These are phyloP conservation scores for Enteromius fasciolatus DNA, from an alignment of 2,797 vertebrate genomes.

Conservation along the genomic window DNA sequence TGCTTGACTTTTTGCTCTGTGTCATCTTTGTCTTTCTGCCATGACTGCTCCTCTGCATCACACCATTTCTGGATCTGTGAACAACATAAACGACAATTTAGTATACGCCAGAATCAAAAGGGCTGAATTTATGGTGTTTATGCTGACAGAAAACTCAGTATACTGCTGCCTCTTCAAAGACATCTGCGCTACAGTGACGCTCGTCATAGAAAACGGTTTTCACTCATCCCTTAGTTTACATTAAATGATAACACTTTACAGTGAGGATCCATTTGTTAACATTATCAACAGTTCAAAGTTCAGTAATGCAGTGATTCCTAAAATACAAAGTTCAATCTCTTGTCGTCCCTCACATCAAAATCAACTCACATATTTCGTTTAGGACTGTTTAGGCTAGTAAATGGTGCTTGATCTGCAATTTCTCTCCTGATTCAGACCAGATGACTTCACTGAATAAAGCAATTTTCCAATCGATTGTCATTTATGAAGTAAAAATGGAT, in stretches of 20 bases:
- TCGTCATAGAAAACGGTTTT: not conserved
- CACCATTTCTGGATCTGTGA: conserved; percentile 86
- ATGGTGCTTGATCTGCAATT: not conserved
- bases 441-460: not conserved
- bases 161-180: not conserved
- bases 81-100: not conserved
- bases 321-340: not conserved
- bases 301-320: not conserved
- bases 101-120: not conserved
- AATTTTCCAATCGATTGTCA: not conserved
- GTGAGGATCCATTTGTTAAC: not conserved
- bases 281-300: not conserved
- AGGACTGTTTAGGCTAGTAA: not conserved
- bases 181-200: not conserved
- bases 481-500: not conserved
- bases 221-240: not conserved
- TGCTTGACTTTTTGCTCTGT: conserved; percentile 70
- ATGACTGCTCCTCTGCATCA: conserved; percentile 76
- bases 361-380: not conserved
- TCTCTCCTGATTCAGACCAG: not conserved
- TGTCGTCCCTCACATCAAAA: not conserved
- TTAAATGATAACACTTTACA: not conserved
- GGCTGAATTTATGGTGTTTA: not conserved
- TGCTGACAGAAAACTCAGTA: not conserved
- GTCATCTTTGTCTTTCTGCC: conserved; percentile 72